A percentile compares a stretch with the other conserved stretches of the same genome.
Conservation (phyloP, 2,113 vertebrate species). For the Elgaria multicarinata region DNA sequence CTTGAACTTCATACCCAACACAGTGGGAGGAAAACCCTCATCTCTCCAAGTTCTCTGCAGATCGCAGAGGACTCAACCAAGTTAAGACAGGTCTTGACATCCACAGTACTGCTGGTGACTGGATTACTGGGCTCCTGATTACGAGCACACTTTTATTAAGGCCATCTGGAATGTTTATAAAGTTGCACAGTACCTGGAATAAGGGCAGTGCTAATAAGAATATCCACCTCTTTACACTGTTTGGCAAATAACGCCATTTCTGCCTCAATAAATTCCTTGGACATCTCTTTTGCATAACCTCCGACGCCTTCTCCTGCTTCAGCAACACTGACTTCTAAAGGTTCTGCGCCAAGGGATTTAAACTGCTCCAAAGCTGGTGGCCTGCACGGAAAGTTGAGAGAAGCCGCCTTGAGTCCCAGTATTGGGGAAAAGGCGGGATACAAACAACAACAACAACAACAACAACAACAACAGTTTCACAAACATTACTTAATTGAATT, state of each 20-base stretch:
- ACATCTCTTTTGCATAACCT: conserved; percentile 82
- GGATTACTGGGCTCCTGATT: not conserved
- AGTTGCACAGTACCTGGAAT: conserved; percentile 12
- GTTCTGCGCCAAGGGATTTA: conserved; percentile 80
- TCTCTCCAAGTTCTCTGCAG: too few relatives aligned
- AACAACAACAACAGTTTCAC: too few relatives aligned
- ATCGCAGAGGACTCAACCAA: not conserved
- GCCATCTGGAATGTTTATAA: not conserved
- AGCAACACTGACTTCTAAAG: conserved; percentile 73
- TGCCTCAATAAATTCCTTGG: conserved; percentile 80
- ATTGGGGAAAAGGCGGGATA: too few relatives aligned
- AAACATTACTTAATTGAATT: not conserved
- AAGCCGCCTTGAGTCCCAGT: too few relatives aligned
- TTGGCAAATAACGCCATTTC: conserved; percentile 80
- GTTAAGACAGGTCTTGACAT: too few relatives aligned
- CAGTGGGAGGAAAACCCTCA: too few relatives aligned
- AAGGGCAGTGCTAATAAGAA: conserved; percentile 73
- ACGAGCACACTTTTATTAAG: not conserved
- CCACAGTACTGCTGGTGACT: not conserved
- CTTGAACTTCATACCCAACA: not conserved
- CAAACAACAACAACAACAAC: too few relatives aligned
- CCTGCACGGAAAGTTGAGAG: conserved; percentile 50
- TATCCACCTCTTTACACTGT: conserved; percentile 78
- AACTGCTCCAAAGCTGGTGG: conserved; percentile 81
- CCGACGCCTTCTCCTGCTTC: conserved; percentile 80